phyloP scores from a whole-genome alignment of 2,888 invertebrate genomes.

The Coenonympha glycerion region DNA sequence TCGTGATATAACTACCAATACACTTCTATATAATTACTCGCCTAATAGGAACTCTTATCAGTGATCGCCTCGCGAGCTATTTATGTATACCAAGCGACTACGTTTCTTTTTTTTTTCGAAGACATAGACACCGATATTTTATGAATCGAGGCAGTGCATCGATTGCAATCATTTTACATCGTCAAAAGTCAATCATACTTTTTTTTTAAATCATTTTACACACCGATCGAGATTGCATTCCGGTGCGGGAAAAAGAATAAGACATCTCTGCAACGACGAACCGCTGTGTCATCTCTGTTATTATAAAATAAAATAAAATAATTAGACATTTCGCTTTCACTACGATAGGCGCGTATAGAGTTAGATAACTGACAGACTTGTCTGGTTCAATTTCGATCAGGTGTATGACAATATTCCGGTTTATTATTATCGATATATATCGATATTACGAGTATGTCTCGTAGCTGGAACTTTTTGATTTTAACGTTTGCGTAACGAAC shows the following conservation, averaged over 20 bases:
- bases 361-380: conserved; percentile 61
- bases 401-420: conserved; percentile 54
- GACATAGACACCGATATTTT: conserved; percentile 31
- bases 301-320: conserved; percentile 54
- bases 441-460: conserved; percentile 9
- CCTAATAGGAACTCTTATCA: conserved; percentile 34
- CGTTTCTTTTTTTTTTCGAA: conserved; percentile 27
- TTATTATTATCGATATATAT: conserved; percentile 37
- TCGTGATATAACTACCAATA: conserved; percentile 30
- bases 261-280: conserved; percentile 31
- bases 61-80: conserved; percentile 29
- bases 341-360: conserved; percentile 55
- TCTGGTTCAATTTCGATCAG: conserved; percentile 57
- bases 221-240: conserved; percentile 44
- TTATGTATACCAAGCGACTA: conserved; percentile 28
- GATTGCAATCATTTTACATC: conserved; percentile 32
- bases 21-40: conserved; percentile 29
- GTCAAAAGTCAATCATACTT: conserved; percentile 48
- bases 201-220: conserved; percentile 49
- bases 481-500: conserved; percentile 17
- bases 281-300: conserved; percentile 65
- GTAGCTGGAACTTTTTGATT: conserved; percentile 14
- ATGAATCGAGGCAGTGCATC: conserved; percentile 33
- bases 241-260: conserved; percentile 33
- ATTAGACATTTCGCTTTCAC: conserved; percentile 72